These are phyloP conservation scores for Cartodere bifasciata DNA, from an alignment of 2,888 invertebrate species.

Conservation along the genomic window DNA sequence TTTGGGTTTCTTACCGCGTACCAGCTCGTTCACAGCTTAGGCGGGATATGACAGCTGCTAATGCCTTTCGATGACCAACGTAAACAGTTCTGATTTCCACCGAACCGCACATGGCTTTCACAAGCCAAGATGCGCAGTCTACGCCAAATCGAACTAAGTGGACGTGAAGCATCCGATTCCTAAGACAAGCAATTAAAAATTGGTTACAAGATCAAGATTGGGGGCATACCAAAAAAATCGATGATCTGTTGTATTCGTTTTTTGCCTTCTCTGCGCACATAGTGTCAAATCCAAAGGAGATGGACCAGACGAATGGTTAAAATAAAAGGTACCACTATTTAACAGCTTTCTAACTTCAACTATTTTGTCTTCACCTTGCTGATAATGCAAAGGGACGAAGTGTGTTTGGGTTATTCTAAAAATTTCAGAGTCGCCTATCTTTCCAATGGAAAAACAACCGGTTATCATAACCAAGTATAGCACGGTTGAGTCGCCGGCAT, in stretches of 20 bases:
- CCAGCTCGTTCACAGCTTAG: slow-evolving; percentile 97
- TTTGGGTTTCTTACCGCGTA: slow-evolving; percentile 48
- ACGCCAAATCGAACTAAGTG: slow-evolving; percentile 87
- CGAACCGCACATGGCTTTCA: slow-evolving; percentile 94
- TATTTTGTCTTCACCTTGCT: slow-evolving; percentile 47
- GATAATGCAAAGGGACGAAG: slow-evolving; percentile 76
- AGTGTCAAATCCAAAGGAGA: slow-evolving; percentile 74
- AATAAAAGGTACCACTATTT: slow-evolving; percentile 98
- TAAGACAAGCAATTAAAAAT: slow-evolving; percentile 21
- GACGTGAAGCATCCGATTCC: slow-evolving; percentile 90
- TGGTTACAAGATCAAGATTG: background rate
- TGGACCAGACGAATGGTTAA: slow-evolving; percentile 58
- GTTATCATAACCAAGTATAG: slow-evolving; percentile 87
- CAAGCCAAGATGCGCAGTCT: slow-evolving; percentile 80
- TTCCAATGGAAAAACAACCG: slow-evolving; percentile 93
- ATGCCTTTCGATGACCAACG: slow-evolving; percentile 86
- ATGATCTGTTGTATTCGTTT: slow-evolving; percentile 75
- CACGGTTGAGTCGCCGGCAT: slow-evolving; percentile 71
- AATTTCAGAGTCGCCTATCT: slow-evolving; percentile 88
- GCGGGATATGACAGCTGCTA: slow-evolving; percentile 90
- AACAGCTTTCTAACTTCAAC: slow-evolving; percentile 50
- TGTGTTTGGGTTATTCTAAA: slow-evolving; percentile 89
- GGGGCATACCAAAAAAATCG: slow-evolving; percentile 82
- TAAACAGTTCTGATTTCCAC: slow-evolving; percentile 98
- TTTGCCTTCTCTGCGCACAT: slow-evolving; percentile 80